A percentile compares a stretch with the other conserved stretches of the same genome.
phyloP scores from a whole-genome alignment of 2,797 vertebrate species.

The Cirrhinus molitorella region DNA sequence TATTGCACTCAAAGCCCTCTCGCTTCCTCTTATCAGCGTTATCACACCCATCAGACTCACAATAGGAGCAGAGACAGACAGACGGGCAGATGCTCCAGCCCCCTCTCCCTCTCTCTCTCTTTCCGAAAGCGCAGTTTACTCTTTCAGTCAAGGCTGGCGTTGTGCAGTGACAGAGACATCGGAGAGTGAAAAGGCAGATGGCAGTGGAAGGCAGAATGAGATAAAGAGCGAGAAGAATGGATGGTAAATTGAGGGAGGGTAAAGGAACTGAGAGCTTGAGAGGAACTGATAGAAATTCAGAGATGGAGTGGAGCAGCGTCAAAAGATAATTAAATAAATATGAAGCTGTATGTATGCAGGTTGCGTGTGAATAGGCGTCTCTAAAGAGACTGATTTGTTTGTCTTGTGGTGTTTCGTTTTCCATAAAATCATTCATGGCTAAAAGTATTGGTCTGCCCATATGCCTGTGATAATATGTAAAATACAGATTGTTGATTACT shows the following conservation, averaged over 20 bases:
- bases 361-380: neutral
- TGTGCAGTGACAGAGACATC: slow-evolving; percentile 14
- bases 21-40: slow-evolving; percentile 13
- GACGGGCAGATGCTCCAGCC: neutral
- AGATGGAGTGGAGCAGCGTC: neutral
- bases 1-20: slow-evolving; percentile 2
- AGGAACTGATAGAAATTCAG: neutral
- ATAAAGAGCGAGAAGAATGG: slow-evolving; percentile 12
- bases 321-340: slow-evolving; percentile 20
- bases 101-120: neutral
- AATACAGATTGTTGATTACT: neutral
- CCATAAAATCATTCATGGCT: neutral
- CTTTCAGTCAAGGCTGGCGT: neutral
- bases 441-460: neutral
- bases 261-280: neutral
- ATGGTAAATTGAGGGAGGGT: slow-evolving; percentile 1
- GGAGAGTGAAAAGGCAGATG: slow-evolving; percentile 7
- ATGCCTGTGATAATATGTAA: neutral
- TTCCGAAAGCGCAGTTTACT: slow-evolving; percentile 13
- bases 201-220: neutral
- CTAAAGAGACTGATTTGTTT: neutral
- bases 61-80: slow-evolving; percentile 31
- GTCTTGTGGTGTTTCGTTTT: neutral
- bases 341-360: neutral
- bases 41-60: slow-evolving; percentile 14